These are phyloP conservation scores for Metopia argyrocephala DNA, from an alignment of 2,888 invertebrate genomes.

Conservation along the genomic window DNA sequence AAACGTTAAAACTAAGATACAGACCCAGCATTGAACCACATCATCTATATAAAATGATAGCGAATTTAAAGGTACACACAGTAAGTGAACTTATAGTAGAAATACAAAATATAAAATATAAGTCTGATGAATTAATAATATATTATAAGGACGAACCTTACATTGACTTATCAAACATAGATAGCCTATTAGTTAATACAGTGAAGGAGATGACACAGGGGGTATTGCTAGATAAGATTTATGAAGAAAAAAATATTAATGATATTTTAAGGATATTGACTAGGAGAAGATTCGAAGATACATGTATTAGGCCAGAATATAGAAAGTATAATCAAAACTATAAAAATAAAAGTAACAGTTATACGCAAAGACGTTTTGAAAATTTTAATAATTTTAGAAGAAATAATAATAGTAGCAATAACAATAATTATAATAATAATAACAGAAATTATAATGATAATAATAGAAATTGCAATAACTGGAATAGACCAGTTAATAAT, in stretches of 20 bases:
- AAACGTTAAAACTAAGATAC: constrained; percentile 40
- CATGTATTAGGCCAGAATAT: constrained; percentile 31
- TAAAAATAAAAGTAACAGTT: constrained; percentile 12
- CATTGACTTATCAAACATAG: constrained; percentile 34
- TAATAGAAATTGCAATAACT: constrained; percentile 2
- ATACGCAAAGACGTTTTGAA: not conserved
- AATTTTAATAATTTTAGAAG: not conserved
- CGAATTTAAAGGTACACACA: constrained; percentile 33
- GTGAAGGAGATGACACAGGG: constrained; percentile 47
- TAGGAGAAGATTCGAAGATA: constrained; percentile 26
- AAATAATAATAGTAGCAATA: not conserved
- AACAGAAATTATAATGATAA: no score
- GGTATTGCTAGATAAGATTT: constrained; percentile 42
- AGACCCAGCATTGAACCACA: constrained; percentile 33
- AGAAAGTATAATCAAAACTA: constrained; percentile 16
- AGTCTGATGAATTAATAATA: constrained; percentile 44
- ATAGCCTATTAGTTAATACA: constrained; percentile 29
- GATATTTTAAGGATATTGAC: constrained; percentile 19
- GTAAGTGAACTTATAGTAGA: constrained; percentile 33
- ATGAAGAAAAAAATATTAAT: constrained; percentile 16
- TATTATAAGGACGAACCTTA: constrained; percentile 40
- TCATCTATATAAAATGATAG: constrained; percentile 34
- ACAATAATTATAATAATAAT: no score
- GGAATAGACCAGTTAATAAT: no score
- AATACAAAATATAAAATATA: constrained; percentile 48